phyloP scores from a whole-genome alignment of 2,888 invertebrate species.

The Acrocyrtus sp. region DNA sequence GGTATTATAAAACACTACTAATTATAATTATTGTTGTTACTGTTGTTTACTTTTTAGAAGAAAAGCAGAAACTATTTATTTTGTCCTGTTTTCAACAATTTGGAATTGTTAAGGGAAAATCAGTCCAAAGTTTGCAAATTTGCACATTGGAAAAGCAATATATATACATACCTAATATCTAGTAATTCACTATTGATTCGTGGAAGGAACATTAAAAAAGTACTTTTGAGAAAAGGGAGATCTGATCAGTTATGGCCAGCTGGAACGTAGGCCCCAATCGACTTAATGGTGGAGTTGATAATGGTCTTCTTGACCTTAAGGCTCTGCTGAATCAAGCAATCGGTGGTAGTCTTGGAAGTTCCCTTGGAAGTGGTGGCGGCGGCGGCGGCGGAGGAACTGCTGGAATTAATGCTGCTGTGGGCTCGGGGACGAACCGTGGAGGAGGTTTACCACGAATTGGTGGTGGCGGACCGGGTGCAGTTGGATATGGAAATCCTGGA shows the following conservation, averaged over 20 bases:
- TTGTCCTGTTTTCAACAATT: no score
- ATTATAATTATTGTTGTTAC: no score
- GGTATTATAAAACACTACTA: no score
- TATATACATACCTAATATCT: no score
- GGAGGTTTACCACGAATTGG: constrained; percentile 17
- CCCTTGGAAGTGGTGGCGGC: constrained; percentile 22
- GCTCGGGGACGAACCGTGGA: constrained; percentile 25
- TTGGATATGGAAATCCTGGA: constrained; percentile 33
- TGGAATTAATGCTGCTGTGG: constrained; percentile 31
- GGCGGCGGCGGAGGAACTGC: no score
- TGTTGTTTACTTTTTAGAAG: no score
- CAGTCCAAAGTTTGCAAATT: no score
- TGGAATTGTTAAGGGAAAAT: no score
- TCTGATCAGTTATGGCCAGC: constrained; percentile 45
- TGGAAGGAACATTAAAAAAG: no score
- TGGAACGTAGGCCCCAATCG: constrained; percentile 56
- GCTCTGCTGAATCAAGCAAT: constrained; percentile 60
- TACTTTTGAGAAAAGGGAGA: constrained; percentile 1
- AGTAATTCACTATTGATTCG: no score
- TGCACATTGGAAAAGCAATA: no score
- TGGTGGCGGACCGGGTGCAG: constrained; percentile 29
- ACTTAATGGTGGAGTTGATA: constrained; percentile 52
- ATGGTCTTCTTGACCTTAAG: constrained; percentile 59
- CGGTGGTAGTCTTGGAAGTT: constrained; percentile 44
- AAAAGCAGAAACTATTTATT: no score